Evolutionary conservation across 35 echinoderm and acorn worm genomes (phyloP), one percentile per base, ranked within the genome.

Genomic region (Eucidaris tribuloides): DNA sequence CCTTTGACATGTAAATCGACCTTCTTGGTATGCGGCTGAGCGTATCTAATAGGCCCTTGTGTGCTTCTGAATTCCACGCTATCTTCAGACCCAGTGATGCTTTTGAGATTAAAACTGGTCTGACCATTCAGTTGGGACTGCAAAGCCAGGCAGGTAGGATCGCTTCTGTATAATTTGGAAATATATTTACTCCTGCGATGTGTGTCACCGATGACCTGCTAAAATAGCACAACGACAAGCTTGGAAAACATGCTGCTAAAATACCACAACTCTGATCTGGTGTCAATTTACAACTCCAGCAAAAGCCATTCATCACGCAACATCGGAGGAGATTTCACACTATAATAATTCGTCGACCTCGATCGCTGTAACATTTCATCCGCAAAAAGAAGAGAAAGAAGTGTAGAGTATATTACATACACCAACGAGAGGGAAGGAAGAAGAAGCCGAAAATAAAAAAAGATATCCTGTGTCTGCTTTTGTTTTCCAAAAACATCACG

Each of bases 1-100:
- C n/a, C n/a, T n/a, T n/a, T n/a, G n/a, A n/a, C n/a, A n/a, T n/a
- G n/a, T n/a, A n/a, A n/a, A n/a, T n/a, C n/a, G n/a, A n/a, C n/a
- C n/a, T n/a, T n/a, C n/a, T n/a, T n/a, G n/a, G n/a, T 35, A 74
- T 74, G 40, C 68, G 11, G 68, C 68, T 74, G 44, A 74, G 68
- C 68, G 44, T 74, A 74, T 17, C 68, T 74, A 44, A 74, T 74
- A 74, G 68, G 68, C 68, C 44, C 44, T 40, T 22, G 11, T 7
- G 68, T 38, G 34, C 2, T 25, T 5, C 2, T 41, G 44, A 40
- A 42, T 33, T 27, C 68, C 35, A 42, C 13, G 30, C 30, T 44
- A 33, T 38, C 68, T 44, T 42, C 5, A 27, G 35, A n/a, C 41
- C 68, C 38, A 32, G 38, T 74, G 41, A 40, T 33, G 37, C 9